Conservation (phyloP, 2,113 vertebrate genomes). For the Gambusia affinis region DNA sequence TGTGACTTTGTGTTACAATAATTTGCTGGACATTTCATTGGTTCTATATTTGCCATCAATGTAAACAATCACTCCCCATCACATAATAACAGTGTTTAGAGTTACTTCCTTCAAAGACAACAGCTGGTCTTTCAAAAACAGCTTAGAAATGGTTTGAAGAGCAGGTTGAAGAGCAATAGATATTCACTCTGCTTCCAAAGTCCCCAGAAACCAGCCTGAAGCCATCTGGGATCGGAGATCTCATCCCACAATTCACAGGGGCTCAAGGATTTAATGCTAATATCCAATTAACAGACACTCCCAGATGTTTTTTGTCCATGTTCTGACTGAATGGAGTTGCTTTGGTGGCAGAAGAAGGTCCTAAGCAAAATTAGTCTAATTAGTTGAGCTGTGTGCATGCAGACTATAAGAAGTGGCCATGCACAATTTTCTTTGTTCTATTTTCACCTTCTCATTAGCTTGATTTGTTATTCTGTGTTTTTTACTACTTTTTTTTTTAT, state of each 20-base stretch:
- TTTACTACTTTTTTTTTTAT: constrained; percentile 5
- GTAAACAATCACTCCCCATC: neutral
- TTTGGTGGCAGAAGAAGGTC: neutral
- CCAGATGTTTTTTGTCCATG: neutral
- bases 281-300: constrained; percentile 1
- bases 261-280: neutral
- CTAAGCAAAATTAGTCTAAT: neutral
- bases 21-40: too few species aligned
- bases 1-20: too few species aligned
- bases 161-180: neutral
- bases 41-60: too few species aligned
- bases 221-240: neutral
- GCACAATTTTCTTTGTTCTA: neutral
- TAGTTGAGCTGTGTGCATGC: neutral
- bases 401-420: neutral
- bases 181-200: neutral
- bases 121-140: too few species aligned
- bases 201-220: neutral
- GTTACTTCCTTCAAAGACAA: neutral
- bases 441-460: neutral
- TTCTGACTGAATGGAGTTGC: neutral
- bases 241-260: neutral
- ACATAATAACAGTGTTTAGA: neutral
- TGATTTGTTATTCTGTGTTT: constrained; percentile 7
- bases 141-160: neutral